Conservation (phyloP, 1,140 invertebrate species). For the Ceratina australensis region DNA sequence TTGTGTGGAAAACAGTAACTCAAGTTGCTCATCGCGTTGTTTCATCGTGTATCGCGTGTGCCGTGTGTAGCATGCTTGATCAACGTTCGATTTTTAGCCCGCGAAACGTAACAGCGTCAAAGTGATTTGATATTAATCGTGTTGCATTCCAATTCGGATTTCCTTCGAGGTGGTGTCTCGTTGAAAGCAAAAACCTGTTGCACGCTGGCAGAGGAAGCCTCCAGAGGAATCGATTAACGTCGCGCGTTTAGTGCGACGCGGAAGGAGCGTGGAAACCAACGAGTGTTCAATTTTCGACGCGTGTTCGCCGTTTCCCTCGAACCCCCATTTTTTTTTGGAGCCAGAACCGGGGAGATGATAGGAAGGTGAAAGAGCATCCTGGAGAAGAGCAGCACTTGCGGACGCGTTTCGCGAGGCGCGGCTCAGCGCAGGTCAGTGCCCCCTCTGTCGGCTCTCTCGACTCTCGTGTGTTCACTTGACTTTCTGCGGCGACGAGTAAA, state of each 20-base stretch:
- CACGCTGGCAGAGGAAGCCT: neutral
- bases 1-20: neutral
- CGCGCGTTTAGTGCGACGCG: conserved; percentile 1
- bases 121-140: neutral
- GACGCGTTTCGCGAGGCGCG: conserved; percentile 74
- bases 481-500: conserved; percentile 51
- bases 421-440: conserved; percentile 78
- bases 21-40: neutral
- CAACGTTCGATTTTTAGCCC: conserved; percentile 10
- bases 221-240: neutral
- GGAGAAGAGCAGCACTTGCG: conserved; percentile 69
- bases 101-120: neutral
- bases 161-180: neutral
- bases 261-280: neutral
- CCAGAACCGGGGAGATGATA: conserved; percentile 11
- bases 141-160: neutral
- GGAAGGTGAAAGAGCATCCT: neutral
- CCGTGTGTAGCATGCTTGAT: no score
- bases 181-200: no score
- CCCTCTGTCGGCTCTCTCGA: conserved; percentile 59
- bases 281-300: neutral
- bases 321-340: neutral
- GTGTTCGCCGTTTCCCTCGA: neutral
- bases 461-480: conserved; percentile 63
- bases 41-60: no score